A percentile compares a stretch with the other conserved stretches of the same genome.
phyloP scores from a whole-genome alignment of 2,888 invertebrate species.

The Philereme vetulata region DNA sequence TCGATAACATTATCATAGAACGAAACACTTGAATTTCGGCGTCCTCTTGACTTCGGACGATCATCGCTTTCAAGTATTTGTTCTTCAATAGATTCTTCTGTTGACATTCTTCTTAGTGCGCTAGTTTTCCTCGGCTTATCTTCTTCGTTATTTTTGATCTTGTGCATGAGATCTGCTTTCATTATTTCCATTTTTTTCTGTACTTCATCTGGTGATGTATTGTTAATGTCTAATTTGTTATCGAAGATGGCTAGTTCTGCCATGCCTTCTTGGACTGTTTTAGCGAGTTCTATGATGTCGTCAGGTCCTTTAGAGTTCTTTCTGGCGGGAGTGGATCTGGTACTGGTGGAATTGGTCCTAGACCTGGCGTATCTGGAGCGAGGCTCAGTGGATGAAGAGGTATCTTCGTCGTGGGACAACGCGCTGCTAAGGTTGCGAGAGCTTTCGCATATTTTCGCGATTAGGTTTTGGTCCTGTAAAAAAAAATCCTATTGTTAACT shows the following conservation, averaged over 20 bases:
- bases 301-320: constrained; percentile 67
- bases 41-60: constrained; percentile 69
- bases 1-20: constrained; percentile 59
- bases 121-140: constrained; percentile 58
- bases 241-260: constrained; percentile 74
- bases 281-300: constrained; percentile 78
- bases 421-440: constrained; percentile 69
- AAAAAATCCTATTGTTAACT: background rate
- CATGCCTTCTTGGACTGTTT: constrained; percentile 83
- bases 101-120: constrained; percentile 60
- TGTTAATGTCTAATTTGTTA: constrained; percentile 50
- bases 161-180: constrained; percentile 69
- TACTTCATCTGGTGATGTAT: constrained; percentile 57
- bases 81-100: constrained; percentile 72
- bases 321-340: constrained; percentile 62
- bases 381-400: constrained; percentile 66
- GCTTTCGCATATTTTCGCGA: constrained; percentile 68
- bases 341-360: constrained; percentile 60
- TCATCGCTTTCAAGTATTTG: constrained; percentile 55
- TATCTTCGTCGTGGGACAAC: constrained; percentile 71
- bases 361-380: constrained; percentile 63
- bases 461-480: constrained; percentile 61
- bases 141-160: constrained; percentile 68
- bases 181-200: constrained; percentile 69
- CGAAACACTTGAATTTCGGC: constrained; percentile 64